These are phyloP conservation scores for Nephrotoma appendiculata DNA, from an alignment of 2,888 invertebrate genomes.

Conservation along the genomic window DNA sequence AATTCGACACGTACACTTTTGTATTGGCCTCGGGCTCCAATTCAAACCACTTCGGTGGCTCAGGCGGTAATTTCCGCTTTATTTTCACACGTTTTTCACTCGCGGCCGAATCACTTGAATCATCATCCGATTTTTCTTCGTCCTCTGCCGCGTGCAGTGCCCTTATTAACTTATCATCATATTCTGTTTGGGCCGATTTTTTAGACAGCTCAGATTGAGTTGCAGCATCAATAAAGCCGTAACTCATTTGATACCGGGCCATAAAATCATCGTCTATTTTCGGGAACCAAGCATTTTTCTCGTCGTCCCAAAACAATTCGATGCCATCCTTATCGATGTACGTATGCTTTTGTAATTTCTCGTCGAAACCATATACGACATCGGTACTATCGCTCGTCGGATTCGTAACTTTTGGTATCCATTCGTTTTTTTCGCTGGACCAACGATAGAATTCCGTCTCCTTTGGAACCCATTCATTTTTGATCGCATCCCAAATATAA, in stretches of 20 bases:
- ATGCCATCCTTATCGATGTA: slow-evolving; percentile 80
- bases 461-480: slow-evolving; percentile 36
- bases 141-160: slow-evolving; percentile 8
- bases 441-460: slow-evolving; percentile 40
- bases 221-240: slow-evolving; percentile 61
- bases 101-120: background rate
- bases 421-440: slow-evolving; percentile 44
- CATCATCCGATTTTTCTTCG: background rate
- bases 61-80: slow-evolving; percentile 38
- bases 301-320: slow-evolving; percentile 80
- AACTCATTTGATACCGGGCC: slow-evolving; percentile 90
- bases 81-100: slow-evolving; percentile 16
- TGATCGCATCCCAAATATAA: slow-evolving; percentile 27
- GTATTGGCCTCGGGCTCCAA: slow-evolving; percentile 76
- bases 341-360: slow-evolving; percentile 38
- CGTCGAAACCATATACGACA: slow-evolving; percentile 35
- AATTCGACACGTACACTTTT: slow-evolving; percentile 88
- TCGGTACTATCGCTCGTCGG: slow-evolving; percentile 28
- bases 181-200: background rate
- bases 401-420: slow-evolving; percentile 30
- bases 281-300: slow-evolving; percentile 91
- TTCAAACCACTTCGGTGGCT: slow-evolving; percentile 74
- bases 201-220: background rate
- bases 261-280: slow-evolving; percentile 94
- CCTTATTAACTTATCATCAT: slow-evolving; percentile 6